Conservation (phyloP, 2,797 vertebrate species). For the Propithecus deckenii region DNA sequence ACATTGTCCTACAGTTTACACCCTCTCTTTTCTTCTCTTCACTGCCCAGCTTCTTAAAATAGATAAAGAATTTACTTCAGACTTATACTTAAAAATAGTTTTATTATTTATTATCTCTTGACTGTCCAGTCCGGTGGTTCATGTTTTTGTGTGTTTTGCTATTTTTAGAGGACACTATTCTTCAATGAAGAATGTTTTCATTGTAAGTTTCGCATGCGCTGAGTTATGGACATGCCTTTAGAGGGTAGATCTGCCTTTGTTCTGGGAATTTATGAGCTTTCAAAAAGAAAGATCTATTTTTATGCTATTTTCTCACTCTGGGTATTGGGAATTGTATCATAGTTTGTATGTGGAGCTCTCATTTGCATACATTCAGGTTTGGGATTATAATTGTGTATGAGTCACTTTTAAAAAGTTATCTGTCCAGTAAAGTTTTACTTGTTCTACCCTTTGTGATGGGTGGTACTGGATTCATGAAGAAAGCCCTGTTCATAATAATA, state of each 20-base stretch:
- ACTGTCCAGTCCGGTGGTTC: neutral
- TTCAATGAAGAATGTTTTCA: neutral
- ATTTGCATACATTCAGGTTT: neutral
- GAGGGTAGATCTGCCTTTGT: neutral
- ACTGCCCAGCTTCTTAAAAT: neutral
- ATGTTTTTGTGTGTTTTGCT: neutral
- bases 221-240: neutral
- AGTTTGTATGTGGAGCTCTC: neutral
- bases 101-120: neutral
- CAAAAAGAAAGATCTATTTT: neutral
- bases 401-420: neutral
- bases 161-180: neutral
- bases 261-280: neutral
- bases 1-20: neutral
- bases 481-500: neutral
- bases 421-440: neutral
- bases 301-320: neutral
- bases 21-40: neutral
- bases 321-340: neutral
- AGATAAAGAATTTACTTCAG: neutral
- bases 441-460: neutral
- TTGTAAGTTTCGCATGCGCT: neutral
- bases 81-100: neutral
- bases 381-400: constrained; percentile 21
- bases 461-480: neutral